Base-by-base conservation (phyloP, 2,888 invertebrate genomes). In the Pediacus dermestoides region DNA sequence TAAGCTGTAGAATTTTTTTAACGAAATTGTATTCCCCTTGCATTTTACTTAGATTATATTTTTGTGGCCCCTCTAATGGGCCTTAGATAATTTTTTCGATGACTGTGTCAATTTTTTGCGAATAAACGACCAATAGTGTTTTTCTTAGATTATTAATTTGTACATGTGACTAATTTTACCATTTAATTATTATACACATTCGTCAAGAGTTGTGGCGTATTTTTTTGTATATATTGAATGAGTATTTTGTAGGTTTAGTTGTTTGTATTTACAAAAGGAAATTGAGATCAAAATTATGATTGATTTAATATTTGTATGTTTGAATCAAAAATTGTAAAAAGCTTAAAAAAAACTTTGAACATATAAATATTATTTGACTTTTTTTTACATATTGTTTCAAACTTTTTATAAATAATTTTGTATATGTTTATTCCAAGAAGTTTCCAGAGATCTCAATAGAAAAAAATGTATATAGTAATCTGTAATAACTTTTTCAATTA, bases 391-490 rank as follows among this genome's bases (percentile, higher is more conserved):
- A 38, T 28, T 30, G 35, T 40, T 46, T 32, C 39, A 34, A 37
- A 25, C 31, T 22, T 23, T 44, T 51, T 37, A 43, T 52, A 51
- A 55, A 49, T n/a, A 51, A 57, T 58, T 46, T 42, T 61, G 59
- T 58, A 62, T 58, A 60, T 62, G n/a, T n/a, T 58, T 59, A 62
- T 60, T 60, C 61, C 59, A 58, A 52, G 13, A 3, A 13, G 57
- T 58, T 60, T 60, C 60, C 57, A 57, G 55, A 49, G 63, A 63
- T 63, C 63, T 63, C 63, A 63, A 47, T 56, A 47, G n/a, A 58
- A 37, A 42, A 52, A 54, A 52, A 48, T 61, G 60, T 61, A 59
- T 54, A 61, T 61, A 61, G 50, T 53, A 45, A 55, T 50, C 35
- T 55, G 51, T 52, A 51, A 54, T 50, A 50, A 52, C 49, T 61